phyloP scores from a whole-genome alignment of 2,113 vertebrate species.

The Paraplagusia blochii region DNA sequence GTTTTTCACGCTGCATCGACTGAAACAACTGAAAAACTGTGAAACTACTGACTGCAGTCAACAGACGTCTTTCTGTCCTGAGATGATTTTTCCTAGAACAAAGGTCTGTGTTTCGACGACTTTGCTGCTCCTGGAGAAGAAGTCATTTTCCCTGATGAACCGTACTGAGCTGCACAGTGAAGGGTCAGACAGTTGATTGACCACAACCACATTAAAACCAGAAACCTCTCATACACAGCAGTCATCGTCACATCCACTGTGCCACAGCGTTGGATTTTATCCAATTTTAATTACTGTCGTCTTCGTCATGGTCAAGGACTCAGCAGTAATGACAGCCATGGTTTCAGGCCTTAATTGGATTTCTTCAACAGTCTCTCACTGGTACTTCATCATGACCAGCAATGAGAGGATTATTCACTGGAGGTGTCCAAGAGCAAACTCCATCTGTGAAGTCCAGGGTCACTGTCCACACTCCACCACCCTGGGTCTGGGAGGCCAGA shows the following conservation, averaged over 20 bases:
- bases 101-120: too few relatives aligned
- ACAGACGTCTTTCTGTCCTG: too few relatives aligned
- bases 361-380: slow-evolving; percentile 78
- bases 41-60: too few relatives aligned
- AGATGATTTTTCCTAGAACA: too few relatives aligned
- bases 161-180: too few relatives aligned
- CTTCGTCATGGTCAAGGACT: slow-evolving; percentile 79
- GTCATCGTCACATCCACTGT: slow-evolving; percentile 57
- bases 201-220: not conserved
- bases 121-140: too few relatives aligned
- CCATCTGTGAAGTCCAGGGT: slow-evolving; percentile 65
- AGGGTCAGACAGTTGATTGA: not conserved
- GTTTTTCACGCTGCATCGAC: too few relatives aligned
- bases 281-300: slow-evolving; percentile 71
- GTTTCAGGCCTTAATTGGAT: slow-evolving; percentile 80
- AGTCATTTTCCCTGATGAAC: too few relatives aligned
- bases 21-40: too few relatives aligned
- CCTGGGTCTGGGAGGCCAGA: slow-evolving; percentile 17
- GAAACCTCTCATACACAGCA: slow-evolving; percentile 24
- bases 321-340: slow-evolving; percentile 75
- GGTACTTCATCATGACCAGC: slow-evolving; percentile 83
- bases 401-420: slow-evolving; percentile 80
- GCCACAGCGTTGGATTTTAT: slow-evolving; percentile 69
- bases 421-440: slow-evolving; percentile 72
- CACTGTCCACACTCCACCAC: slow-evolving; percentile 47